Conservation (phyloP, 2,797 vertebrate species). For the Cossypha heuglini region DNA sequence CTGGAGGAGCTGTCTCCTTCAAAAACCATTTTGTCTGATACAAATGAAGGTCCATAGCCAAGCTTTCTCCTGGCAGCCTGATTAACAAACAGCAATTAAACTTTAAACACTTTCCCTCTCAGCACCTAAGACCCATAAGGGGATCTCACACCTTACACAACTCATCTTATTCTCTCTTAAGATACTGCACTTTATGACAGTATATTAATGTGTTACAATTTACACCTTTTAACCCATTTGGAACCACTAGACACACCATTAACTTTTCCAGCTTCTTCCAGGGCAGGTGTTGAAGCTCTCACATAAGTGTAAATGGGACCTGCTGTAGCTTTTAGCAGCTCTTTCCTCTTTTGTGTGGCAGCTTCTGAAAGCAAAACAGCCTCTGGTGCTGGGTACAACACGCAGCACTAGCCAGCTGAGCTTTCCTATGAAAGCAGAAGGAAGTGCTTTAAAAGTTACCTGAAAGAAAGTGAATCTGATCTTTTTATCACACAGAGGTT, state of each 20-base stretch:
- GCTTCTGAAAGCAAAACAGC: conserved; percentile 30
- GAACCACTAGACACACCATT: neutral
- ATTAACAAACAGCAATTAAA: neutral
- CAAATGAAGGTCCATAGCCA: neutral
- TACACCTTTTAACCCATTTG: neutral
- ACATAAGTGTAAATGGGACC: neutral
- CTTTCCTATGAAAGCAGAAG: neutral
- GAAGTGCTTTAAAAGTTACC: conserved; percentile 24
- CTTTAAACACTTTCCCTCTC: neutral
- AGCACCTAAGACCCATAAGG: neutral
- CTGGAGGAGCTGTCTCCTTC: neutral
- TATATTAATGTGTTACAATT: neutral
- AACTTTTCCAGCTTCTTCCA: neutral
- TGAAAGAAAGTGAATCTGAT: neutral
- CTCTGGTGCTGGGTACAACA: neutral
- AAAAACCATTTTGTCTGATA: neutral
- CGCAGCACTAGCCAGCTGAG: neutral
- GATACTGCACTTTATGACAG: neutral
- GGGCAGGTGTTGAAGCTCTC: neutral
- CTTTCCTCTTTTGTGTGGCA: neutral
- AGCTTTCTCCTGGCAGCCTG: neutral
- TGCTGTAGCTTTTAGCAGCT: neutral
- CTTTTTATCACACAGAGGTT: conserved; percentile 21
- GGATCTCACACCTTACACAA: neutral
- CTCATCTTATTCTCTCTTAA: neutral